Evolutionary conservation across 1,140 invertebrate genomes (phyloP), one percentile per base, ranked within the genome.

Genomic region (Drosophila leontia): DNA sequence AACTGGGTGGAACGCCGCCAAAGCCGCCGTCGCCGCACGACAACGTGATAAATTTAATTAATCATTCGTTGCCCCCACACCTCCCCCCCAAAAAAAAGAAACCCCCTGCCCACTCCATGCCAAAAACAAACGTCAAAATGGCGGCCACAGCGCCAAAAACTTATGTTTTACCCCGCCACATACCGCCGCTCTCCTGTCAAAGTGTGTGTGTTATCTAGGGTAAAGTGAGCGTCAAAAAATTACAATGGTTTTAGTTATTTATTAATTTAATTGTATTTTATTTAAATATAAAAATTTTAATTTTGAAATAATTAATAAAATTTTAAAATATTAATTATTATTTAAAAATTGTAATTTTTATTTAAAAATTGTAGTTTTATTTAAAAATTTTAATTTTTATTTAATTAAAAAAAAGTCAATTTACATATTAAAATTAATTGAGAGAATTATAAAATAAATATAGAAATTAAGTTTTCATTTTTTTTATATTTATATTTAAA

Each of bases 1-100:
- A 59, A 35, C 44, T 63, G 59, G 62, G 47, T 39, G 78, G 53
- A 80, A 58, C 32, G 57, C 51, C 17, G 35, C 47, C 59, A 48
- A 48, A 57, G 57, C 78, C 50, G 48, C 82, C 23, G 23, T 2
- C 23, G 23, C 23, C 23, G 61, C 60, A 80, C 45, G 64, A 78
- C 80, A 90, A 84, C 70, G 78, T 88, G 85, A 88, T 88, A 90
- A 90, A 88, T 88, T 88, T 90, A 88, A 88, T 88, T 88, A 88
- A 88, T 88, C 84, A 88, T 88, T 90, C 71, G 62, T 51, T 48
- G 9, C 29, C 32, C 11, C 9, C 32, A 23, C 13, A 26, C 23
- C 23, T 2, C 13, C 5, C 32, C 53, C 19, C 19, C 2, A 2
- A 19, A 26, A 19, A 34, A 8, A n/a, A 0, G 11, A 34, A 34